phyloP scores from a whole-genome alignment of 1,140 invertebrate genomes.

The Brachionus koreanus region DNA sequence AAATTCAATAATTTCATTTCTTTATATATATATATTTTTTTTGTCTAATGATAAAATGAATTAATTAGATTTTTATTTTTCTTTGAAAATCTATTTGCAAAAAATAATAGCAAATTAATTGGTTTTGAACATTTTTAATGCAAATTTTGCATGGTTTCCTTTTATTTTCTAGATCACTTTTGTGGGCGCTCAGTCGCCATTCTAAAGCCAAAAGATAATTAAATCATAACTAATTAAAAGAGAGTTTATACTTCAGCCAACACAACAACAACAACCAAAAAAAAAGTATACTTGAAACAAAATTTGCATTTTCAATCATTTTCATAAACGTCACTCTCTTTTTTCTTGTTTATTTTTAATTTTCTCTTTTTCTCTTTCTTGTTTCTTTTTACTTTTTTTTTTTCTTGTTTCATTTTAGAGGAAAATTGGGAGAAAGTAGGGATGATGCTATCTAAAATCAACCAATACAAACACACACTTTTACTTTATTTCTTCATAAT shows the following conservation, averaged over 20 bases:
- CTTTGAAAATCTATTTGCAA: not conserved
- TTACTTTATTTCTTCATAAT: conserved; percentile 16
- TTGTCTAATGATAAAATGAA: conserved; percentile 16
- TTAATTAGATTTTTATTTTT: conserved; percentile 27
- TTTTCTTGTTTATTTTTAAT: not conserved
- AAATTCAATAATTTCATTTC: not conserved
- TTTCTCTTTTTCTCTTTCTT: not conserved
- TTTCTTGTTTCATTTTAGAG: not conserved
- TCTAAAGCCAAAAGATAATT: not conserved
- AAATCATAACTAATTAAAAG: not conserved
- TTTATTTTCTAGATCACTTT: not conserved
- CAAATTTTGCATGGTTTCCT: conserved; percentile 20
- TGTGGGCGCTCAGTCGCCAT: not conserved
- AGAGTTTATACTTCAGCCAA: not conserved
- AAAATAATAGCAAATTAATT: conserved; percentile 25
- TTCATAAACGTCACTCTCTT: not conserved
- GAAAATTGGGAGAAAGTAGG: conserved; percentile 6
- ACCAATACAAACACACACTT: conserved; percentile 13
- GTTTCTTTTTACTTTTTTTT: not conserved
- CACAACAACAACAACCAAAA: not conserved
- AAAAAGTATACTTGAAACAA: not conserved
- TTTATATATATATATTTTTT: not conserved
- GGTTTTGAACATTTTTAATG: conserved; percentile 23
- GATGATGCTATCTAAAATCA: not conserved
- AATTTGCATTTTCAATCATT: conserved; percentile 23